A percentile compares a stretch with the other conserved stretches of the same genome.
These are phyloP conservation scores for Drosophila pectinifera DNA, from an alignment of 1,140 invertebrate genomes.

Conservation along the genomic window DNA sequence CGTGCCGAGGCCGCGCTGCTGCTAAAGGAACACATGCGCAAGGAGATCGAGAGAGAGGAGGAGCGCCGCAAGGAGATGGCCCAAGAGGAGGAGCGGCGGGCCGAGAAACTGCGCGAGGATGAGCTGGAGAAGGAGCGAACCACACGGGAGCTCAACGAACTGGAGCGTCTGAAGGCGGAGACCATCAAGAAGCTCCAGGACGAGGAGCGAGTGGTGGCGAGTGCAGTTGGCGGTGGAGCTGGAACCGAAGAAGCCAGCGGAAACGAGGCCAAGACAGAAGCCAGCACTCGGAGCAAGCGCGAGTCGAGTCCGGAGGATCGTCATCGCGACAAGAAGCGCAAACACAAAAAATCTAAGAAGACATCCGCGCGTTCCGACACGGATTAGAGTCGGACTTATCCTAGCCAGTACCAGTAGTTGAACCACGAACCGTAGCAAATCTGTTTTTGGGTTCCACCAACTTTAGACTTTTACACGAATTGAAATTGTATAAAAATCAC, in stretches of 20 bases:
- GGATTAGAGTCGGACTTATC: slow-evolving; percentile 45
- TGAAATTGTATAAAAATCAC: slow-evolving; percentile 67
- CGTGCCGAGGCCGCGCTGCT: slow-evolving; percentile 85
- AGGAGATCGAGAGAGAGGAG: slow-evolving; percentile 85
- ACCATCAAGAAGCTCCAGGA: slow-evolving; percentile 78
- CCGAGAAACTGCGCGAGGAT: slow-evolving; percentile 78
- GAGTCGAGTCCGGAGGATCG: slow-evolving; percentile 60
- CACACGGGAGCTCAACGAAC: slow-evolving; percentile 72
- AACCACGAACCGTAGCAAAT: slow-evolving; percentile 14
- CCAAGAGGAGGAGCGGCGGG: slow-evolving; percentile 84
- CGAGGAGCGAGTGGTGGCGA: slow-evolving; percentile 58
- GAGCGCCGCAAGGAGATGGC: slow-evolving; percentile 84
- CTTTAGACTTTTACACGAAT: slow-evolving; percentile 30
- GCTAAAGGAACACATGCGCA: slow-evolving; percentile 87
- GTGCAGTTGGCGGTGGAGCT: neutral
- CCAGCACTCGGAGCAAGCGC: slow-evolving; percentile 30
- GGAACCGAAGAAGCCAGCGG: slow-evolving; percentile 6
- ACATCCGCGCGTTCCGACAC: slow-evolving; percentile 61
- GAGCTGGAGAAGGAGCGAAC: slow-evolving; percentile 81
- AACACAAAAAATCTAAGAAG: slow-evolving; percentile 86
- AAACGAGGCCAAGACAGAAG: slow-evolving; percentile 18
- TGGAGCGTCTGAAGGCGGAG: slow-evolving; percentile 79
- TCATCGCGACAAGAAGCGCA: slow-evolving; percentile 85
- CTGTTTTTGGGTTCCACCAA: slow-evolving; percentile 26
- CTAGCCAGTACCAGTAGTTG: slow-evolving; percentile 21